These are phyloP conservation scores for Alectura lathami DNA, from an alignment of 2,113 vertebrate genomes.

Conservation along the genomic window DNA sequence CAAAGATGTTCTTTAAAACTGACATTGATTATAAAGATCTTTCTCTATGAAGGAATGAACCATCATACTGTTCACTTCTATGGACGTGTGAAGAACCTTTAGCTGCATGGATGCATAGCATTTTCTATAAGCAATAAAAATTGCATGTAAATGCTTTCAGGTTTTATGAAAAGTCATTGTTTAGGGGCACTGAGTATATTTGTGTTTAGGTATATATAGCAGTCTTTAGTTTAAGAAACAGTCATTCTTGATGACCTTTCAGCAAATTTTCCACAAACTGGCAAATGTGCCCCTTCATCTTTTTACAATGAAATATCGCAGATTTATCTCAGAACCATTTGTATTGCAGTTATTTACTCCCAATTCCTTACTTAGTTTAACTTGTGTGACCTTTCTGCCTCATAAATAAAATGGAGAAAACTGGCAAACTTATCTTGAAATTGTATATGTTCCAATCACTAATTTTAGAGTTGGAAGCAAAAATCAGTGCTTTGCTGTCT, in stretches of 20 bases:
- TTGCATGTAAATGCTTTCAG: not conserved
- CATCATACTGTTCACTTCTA: not conserved
- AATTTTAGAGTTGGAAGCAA: conserved; percentile 34
- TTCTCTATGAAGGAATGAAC: not conserved
- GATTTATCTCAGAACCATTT: not conserved
- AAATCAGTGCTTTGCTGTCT: conserved; percentile 18
- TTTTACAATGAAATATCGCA: not conserved
- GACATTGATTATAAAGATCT: not conserved
- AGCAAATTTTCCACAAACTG: not conserved
- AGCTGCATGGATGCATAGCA: not conserved
- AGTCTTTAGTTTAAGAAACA: not conserved
- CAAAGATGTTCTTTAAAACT: not conserved
- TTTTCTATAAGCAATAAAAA: not conserved
- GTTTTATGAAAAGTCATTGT: not conserved
- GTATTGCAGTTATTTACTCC: not conserved
- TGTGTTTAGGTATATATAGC: not conserved
- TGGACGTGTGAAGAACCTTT: not conserved
- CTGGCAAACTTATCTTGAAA: conserved; percentile 13
- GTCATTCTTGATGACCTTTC: not conserved
- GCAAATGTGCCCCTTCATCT: not conserved
- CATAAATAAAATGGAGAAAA: not conserved
- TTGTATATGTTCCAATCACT: not conserved
- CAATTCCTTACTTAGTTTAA: not conserved
- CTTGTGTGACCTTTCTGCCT: conserved; percentile 19
- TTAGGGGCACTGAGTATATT: not conserved